Evolutionary conservation across 2,113 vertebrate genomes (phyloP).

Genomic region (Pungitius pungitius): DNA sequence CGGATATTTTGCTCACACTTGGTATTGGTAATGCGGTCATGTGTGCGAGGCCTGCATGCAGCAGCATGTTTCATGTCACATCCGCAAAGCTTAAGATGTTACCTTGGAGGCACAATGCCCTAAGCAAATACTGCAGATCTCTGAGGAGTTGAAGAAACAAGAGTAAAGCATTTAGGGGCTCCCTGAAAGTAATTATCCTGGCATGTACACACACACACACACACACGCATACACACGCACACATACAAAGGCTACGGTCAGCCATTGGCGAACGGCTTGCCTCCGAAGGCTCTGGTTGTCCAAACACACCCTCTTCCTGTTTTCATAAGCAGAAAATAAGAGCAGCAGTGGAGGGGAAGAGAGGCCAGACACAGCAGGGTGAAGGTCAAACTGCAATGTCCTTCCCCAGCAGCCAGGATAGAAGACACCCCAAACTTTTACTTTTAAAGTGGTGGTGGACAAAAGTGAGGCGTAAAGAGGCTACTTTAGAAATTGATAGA

Average conservation of each 20-base stretch:
- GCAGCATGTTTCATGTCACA: slow-evolving; percentile 42
- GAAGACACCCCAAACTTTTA: background rate
- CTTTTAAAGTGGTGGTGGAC: background rate
- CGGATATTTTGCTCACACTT: slow-evolving; percentile 42
- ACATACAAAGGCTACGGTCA: slow-evolving; percentile 53
- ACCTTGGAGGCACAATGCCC: slow-evolving; percentile 63
- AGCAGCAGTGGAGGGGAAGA: slow-evolving; percentile 53
- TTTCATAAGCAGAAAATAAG: slow-evolving; percentile 70
- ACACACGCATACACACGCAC: slow-evolving; percentile 37
- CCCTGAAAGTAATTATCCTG: slow-evolving; percentile 73
- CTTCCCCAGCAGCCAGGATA: slow-evolving; percentile 12
- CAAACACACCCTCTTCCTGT: slow-evolving; percentile 80
- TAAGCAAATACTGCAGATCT: slow-evolving; percentile 60
- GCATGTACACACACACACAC: slow-evolving; percentile 49
- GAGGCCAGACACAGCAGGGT: slow-evolving; percentile 53
- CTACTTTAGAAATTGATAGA: background rate
- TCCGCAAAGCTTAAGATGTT: slow-evolving; percentile 48
- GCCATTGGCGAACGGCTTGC: slow-evolving; percentile 60
- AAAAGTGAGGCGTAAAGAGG: background rate
- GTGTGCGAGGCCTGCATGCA: slow-evolving; percentile 38
- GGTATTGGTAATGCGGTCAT: slow-evolving; percentile 22
- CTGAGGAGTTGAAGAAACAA: slow-evolving; percentile 55
- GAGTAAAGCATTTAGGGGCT: slow-evolving; percentile 59
- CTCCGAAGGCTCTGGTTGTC: slow-evolving; percentile 65
- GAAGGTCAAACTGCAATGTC: slow-evolving; percentile 45